Base-by-base conservation (phyloP, 2,888 invertebrate species). In the Hirtodrosophila alboralis region DNA sequence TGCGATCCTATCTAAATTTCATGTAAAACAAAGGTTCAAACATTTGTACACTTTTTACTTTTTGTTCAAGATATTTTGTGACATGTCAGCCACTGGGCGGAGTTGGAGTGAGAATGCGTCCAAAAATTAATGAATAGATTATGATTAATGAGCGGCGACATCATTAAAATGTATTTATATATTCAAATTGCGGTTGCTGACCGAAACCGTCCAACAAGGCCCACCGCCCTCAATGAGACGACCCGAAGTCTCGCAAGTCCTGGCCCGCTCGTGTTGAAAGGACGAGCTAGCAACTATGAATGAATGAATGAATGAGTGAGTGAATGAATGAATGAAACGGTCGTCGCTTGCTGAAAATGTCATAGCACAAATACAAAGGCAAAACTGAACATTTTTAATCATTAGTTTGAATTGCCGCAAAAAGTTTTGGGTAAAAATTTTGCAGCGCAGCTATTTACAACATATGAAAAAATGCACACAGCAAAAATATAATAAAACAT, bases 131-230 rank as follows among this genome's bases (percentile, higher is more conserved):
- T 83, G 85, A 83, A 83, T 83, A 83, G 81, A 83, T 83, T 83
- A 85, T 83, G 81, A 83, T 83, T 83, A 83, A 83, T 83, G 81
- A 85, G 79, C 79, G 75, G 79, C 79, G 85, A 80, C 80, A 80
- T 84, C 80, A 80, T 84, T 84, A 84, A 80, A 80, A 80, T 84
- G 79, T 80, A 78, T 80, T 84, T 84, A 84, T 66, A 77, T 78
- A 84, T 80, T 84, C 72, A 85, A 80, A 85, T 81, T 85, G 85
- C 58, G 81, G 85, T 85, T 78, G 67, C 65, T 81, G 79, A 77
- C 81, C 75, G 65, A 38, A 10, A 51, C 26, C 31, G 28, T 27
- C 14, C 31, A 31, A 37, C 18, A 47, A 23, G 27, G 23, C 34
- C 34, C 16, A 40, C 16, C 47, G 53, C 52, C 60, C 49, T 47